Conservation (phyloP, 1,140 invertebrate genomes). For the Conus betulinus region DNA sequence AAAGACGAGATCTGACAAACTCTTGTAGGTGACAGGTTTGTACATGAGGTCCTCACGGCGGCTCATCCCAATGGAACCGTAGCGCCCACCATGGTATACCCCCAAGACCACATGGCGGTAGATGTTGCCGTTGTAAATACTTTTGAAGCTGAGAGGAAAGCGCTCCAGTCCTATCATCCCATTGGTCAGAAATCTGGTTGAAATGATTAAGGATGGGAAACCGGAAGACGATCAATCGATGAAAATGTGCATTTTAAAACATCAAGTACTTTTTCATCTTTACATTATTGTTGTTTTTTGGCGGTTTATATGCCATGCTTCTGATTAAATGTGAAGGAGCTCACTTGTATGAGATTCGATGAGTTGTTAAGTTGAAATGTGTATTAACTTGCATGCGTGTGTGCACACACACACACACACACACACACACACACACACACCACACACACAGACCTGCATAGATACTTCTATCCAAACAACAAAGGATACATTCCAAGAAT, state of each 20-base stretch:
- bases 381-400: too few species aligned
- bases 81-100: conserved; percentile 71
- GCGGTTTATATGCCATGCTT: not conserved
- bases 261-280: not conserved
- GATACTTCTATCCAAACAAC: not conserved
- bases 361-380: too few species aligned
- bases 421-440: not conserved
- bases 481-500: conserved; percentile 75
- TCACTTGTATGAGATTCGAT: not conserved
- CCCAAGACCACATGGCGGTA: conserved; percentile 76
- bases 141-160: conserved; percentile 76
- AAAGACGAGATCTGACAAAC: conserved; percentile 67
- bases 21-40: conserved; percentile 73
- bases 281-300: not conserved
- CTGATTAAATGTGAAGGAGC: too few species aligned
- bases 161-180: conserved; percentile 73
- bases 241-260: too few species aligned
- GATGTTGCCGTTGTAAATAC: conserved; percentile 65
- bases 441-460: conserved; percentile 14
- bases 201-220: conserved; percentile 33
- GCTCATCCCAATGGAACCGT: conserved; percentile 76
- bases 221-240: too few species aligned
- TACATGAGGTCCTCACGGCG: conserved; percentile 75
- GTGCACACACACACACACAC: not conserved
- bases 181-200: conserved; percentile 71